Base-by-base conservation (phyloP, 2,888 invertebrate species). In the Eupithecia exiguata region DNA sequence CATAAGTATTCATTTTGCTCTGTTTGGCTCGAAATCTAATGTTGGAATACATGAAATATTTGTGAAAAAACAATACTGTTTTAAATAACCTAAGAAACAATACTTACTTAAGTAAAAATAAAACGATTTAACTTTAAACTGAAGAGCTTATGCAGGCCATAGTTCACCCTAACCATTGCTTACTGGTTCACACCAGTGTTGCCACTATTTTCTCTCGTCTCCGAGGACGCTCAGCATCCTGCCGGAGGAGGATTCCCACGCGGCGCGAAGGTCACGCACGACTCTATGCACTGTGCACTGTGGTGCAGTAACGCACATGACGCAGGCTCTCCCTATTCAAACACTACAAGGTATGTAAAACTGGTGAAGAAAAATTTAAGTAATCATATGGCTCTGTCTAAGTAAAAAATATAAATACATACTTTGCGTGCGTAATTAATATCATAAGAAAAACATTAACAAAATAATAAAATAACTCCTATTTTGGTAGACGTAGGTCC, bases 251-350 rank as follows among this genome's bases (percentile, higher is more conserved):
- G 58, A 74, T 79, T 79, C 77, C 78, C 78, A 79, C 78, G 79
- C 74, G 69, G 72, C 46, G 68, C 74, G 74, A 78, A 78, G 78
- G 78, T 73, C 76, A 74, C 70, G 76, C 79, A 79, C 79, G 79
- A 79, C 72, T 77, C 76, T 74, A 65, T 75, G 71, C 74, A 68
- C 69, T 74, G 69, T 75, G 71, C 72, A 67, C 69, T 69, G 30
- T 3, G 18, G 35, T 40, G 21, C 25, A 71, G 67, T 67, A 14
- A 9, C 14, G 21, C 67, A 71, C 53, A 53, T 53, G 21, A 53
- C 53, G 5, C 12, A 53, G n/a, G 49, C 49, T 49, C 5, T n/a
- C n/a, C 1, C 40, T 40, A 3, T 40, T 40, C 14, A 40, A 40
- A 40, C 12, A 40, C 10, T 40, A 16, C 18, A 18, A 0, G 18